Percentiles rank a stretch among this genome's conserved stretches.
Evolutionary conservation across 2,888 invertebrate genomes (phyloP).

Genomic region (Harpalus rubripes): DNA sequence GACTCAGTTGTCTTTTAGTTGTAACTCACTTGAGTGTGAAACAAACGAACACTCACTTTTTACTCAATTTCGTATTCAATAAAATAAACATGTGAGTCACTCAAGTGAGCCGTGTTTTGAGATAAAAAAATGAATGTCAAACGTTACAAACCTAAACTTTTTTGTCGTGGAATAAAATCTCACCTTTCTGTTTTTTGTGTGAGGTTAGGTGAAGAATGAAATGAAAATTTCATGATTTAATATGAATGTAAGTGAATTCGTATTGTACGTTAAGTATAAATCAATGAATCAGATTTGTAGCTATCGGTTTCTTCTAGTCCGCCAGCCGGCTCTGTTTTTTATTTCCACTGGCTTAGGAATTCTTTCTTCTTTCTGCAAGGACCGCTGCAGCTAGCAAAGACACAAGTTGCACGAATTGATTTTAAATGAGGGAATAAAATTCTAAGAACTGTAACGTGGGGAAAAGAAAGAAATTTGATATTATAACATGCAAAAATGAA

Average conservation of each 20-base stretch:
- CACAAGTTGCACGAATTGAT: slow-evolving; percentile 13
- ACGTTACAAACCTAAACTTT: no score
- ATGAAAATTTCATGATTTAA: slow-evolving; percentile 47
- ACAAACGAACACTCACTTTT: no score
- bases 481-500: no score
- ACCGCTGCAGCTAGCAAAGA: not conserved
- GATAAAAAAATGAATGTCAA: no score
- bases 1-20: no score
- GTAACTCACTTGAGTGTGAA: no score
- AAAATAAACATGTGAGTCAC: no score
- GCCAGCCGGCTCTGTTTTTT: slow-evolving; percentile 30
- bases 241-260: slow-evolving; percentile 46
- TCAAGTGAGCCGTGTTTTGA: no score
- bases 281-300: slow-evolving; percentile 58
- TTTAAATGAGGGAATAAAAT: slow-evolving; percentile 6
- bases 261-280: slow-evolving; percentile 48
- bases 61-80: no score
- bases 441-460: not conserved
- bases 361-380: slow-evolving; percentile 6
- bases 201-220: not conserved
- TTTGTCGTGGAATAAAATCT: no score
- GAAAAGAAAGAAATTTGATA: no score
- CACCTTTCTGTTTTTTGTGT: not conserved
- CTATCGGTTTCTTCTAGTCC: slow-evolving; percentile 34
- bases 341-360: slow-evolving; percentile 34